Evolutionary conservation across 2,797 vertebrate species (phyloP).

Genomic region (Austrolebias charrua): DNA sequence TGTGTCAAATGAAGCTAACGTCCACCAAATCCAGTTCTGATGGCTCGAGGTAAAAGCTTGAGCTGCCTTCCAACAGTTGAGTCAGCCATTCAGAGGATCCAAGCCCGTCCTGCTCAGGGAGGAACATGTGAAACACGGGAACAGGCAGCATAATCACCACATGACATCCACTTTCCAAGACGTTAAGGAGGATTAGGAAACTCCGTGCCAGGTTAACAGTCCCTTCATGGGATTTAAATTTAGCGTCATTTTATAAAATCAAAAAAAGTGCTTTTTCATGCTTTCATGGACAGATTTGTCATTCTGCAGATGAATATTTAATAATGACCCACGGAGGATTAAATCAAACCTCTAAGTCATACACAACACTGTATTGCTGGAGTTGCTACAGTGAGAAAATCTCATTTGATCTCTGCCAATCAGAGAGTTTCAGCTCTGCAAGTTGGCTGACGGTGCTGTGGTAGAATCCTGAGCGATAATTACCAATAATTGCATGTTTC

Average conservation of each 20-base stretch:
- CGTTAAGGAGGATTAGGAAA: constrained; percentile 55
- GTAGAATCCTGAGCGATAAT: constrained; percentile 67
- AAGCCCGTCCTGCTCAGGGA: constrained; percentile 24
- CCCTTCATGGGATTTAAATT: constrained; percentile 52
- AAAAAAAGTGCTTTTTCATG: constrained; percentile 34
- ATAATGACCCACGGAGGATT: constrained; percentile 58
- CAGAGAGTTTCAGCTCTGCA: constrained; percentile 22
- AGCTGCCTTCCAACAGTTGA: constrained; percentile 22
- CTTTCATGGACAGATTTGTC: constrained; percentile 67
- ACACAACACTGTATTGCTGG: constrained; percentile 43
- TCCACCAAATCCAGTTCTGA: constrained; percentile 25
- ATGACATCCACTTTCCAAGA: constrained; percentile 55
- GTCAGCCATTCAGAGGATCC: constrained; percentile 29
- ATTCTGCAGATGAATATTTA: constrained; percentile 62
- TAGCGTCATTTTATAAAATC: constrained; percentile 37
- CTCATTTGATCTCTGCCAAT: constrained; percentile 35
- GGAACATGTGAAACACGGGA: constrained; percentile 44
- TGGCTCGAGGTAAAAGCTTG: constrained; percentile 31
- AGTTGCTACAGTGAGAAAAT: constrained; percentile 30
- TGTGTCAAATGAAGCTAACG: constrained; percentile 6
- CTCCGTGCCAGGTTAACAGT: constrained; percentile 59
- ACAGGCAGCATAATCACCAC: constrained; percentile 50
- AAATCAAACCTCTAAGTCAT: constrained; percentile 38
- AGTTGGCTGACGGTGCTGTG: constrained; percentile 56
- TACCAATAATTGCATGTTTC: constrained; percentile 77